Base-by-base conservation (phyloP, 2,888 invertebrate species). In the Prosopocoilus inquinatus region DNA sequence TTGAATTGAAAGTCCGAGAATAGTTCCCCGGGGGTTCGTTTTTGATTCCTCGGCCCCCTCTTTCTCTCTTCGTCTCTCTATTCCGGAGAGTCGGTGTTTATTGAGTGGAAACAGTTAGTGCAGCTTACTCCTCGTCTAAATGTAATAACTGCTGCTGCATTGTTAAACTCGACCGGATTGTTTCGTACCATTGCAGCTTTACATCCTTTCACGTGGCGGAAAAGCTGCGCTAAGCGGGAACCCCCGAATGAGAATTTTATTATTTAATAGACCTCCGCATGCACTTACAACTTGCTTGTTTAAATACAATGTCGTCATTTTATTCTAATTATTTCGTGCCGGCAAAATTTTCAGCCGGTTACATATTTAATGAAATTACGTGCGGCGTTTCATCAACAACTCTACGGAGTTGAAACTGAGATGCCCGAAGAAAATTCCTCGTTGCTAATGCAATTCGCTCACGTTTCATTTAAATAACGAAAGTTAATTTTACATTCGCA, bases 41-140 rank as follows among this genome's bases (percentile, higher is more conserved):
- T 54, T 54, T 54, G 49, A 54, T 54, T 39, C 48, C 28, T 32
- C 16, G 49, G 45, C 45, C 49, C 20, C 5, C 20, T 3, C 20
- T 28, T 7, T 4, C 20, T 2, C 20, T 28, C 20, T 28, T 7
- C 7, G 5, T 28, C 20, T 5, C 41, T 41, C 11, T 3, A 9
- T 8, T 47, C 36, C 44, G n/a, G 34, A 38, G 9, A 20, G 55
- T 20, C n/a, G 34, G 46, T 35, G 46, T 50, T 47, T 55, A 55
- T 55, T 55, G 47, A 50, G 47, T 50, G 47, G 51, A 51, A 55
- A 50, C 50, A 51, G 51, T 55, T 55, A 47, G 47, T 43, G 50
- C 28, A 47, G 43, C 47, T n/a, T 41, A 44, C 55, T 33, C n/a
- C 15, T 38, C 50, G 41, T 35, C 39, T 47, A 47, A 55, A 47